Percentiles rank a stretch among this genome's conserved stretches.
These are phyloP conservation scores for Thaleichthys pacificus DNA, from an alignment of 2,797 vertebrate genomes.

Conservation along the genomic window DNA sequence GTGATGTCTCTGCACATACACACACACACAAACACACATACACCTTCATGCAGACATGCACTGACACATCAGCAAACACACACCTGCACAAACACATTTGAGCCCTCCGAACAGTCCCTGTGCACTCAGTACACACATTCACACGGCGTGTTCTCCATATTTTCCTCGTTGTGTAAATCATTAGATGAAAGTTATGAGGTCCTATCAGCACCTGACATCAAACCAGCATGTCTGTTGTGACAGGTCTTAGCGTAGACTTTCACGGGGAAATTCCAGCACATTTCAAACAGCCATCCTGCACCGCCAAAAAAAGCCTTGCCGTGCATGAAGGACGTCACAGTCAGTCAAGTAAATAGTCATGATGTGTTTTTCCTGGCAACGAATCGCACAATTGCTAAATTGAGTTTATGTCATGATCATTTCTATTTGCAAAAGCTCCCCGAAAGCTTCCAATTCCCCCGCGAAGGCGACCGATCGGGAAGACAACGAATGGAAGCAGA, in stretches of 20 bases:
- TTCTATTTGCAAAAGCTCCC: not conserved
- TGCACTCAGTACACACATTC: not conserved
- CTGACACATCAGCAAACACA: not conserved
- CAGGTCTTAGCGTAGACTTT: constrained; percentile 17
- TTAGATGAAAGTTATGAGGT: constrained; percentile 8
- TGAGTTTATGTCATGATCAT: not conserved
- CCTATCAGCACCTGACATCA: constrained; percentile 23
- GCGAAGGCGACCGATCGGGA: not conserved
- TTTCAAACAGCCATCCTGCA: constrained; percentile 10
- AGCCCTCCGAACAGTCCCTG: not conserved
- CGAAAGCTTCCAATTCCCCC: not conserved
- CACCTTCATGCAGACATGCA: constrained; percentile 7
- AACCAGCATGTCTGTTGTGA: constrained; percentile 27
- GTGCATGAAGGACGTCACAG: constrained; percentile 23
- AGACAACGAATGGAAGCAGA: constrained; percentile 16
- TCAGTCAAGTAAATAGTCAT: constrained; percentile 29
- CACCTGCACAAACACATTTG: constrained; percentile 7
- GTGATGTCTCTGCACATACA: constrained; percentile 16
- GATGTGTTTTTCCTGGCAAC: constrained; percentile 23
- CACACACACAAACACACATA: constrained; percentile 15
- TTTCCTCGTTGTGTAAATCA: not conserved
- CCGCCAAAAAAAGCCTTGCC: not conserved
- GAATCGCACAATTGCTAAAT: not conserved
- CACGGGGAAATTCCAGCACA: constrained; percentile 17
- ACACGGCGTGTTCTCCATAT: not conserved